Percentiles rank a stretch among this genome's conserved stretches.
Evolutionary conservation across 2,797 vertebrate species (phyloP).

Genomic region (Ceyx erithaca): DNA sequence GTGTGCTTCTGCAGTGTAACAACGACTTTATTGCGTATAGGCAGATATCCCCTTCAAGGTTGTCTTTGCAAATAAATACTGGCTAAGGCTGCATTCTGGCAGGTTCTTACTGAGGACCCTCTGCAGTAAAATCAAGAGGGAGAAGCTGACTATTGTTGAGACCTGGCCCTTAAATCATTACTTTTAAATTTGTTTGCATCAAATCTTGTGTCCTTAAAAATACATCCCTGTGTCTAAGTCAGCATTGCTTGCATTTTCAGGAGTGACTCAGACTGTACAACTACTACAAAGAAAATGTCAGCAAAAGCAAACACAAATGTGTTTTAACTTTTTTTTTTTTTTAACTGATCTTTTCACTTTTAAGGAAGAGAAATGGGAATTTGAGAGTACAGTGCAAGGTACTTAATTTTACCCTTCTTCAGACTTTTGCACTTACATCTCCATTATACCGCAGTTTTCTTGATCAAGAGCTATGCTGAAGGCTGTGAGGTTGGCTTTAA

Average conservation of each 20-base stretch:
- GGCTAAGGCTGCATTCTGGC: neutral
- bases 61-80: slow-evolving; percentile 1
- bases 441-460: neutral
- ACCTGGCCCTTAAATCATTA: neutral
- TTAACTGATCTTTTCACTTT: neutral
- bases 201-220: neutral
- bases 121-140: neutral
- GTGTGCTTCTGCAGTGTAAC: slow-evolving; percentile 40
- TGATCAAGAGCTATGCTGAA: neutral
- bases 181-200: neutral
- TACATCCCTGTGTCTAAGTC: neutral
- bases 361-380: neutral
- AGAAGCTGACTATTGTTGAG: neutral
- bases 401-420: neutral
- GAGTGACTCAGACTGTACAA: slow-evolving; percentile 55
- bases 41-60: slow-evolving; percentile 34
- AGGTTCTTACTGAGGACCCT: neutral
- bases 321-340: neutral
- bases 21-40: slow-evolving; percentile 18
- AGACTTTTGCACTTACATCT: neutral
- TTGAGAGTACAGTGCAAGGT: neutral
- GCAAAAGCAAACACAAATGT: neutral
- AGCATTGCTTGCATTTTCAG: slow-evolving; percentile 34
- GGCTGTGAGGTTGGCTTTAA: neutral
- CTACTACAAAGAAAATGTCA: neutral